phyloP scores from a whole-genome alignment of 1,140 invertebrate genomes.

The Ylistrum balloti region DNA sequence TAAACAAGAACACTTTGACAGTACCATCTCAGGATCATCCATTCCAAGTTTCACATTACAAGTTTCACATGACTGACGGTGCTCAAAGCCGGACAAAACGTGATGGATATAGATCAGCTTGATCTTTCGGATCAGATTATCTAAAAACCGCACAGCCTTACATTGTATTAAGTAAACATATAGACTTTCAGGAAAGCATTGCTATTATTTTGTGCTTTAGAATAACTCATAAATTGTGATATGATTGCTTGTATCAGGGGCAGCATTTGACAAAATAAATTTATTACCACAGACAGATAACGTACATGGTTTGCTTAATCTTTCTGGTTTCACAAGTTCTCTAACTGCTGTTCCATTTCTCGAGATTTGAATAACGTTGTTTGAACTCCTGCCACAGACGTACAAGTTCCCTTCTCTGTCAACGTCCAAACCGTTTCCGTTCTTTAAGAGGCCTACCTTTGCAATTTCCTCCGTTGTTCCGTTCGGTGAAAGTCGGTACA shows the following conservation, averaged over 20 bases:
- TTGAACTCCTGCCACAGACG: not conserved
- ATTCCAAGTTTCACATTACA: too few species aligned
- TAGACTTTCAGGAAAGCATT: too few species aligned
- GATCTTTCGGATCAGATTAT: too few species aligned
- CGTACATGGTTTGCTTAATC: not conserved
- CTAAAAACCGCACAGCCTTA: too few species aligned
- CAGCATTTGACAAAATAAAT: not conserved
- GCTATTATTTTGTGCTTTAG: not conserved
- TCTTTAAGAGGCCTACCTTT: not conserved
- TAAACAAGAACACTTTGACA: too few species aligned
- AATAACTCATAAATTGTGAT: not conserved
- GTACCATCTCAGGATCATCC: too few species aligned
- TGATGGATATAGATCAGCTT: too few species aligned
- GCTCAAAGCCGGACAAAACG: too few species aligned
- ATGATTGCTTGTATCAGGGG: not conserved
- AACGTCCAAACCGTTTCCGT: constrained; percentile 3
- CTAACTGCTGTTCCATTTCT: not conserved
- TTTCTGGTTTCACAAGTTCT: not conserved
- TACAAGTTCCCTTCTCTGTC: constrained; percentile 7
- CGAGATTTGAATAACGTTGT: constrained; percentile 16
- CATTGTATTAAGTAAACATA: too few species aligned
- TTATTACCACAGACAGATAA: not conserved
- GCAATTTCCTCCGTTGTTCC: not conserved
- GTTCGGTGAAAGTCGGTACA: constrained; percentile 30
- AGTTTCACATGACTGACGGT: too few species aligned